A percentile compares a stretch with the other conserved stretches of the same genome.
Conservation (phyloP, 1,140 invertebrate species). For the Sarcophaga bullata region DNA sequence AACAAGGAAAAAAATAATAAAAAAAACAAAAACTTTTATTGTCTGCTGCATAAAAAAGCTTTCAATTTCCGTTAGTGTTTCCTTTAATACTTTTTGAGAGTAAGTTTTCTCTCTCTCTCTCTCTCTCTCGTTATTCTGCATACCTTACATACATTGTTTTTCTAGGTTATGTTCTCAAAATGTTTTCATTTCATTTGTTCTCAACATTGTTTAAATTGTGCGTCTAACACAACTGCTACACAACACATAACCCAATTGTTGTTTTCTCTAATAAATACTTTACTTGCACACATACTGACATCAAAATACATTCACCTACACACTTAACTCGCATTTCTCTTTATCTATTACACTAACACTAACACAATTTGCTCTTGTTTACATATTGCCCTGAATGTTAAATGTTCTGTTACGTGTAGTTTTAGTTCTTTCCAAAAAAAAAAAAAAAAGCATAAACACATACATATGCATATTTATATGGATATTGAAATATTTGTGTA, state of each 20-base stretch:
- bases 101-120: not conserved
- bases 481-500: too few species aligned
- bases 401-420: not conserved
- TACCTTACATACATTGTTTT: not conserved
- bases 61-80: not conserved
- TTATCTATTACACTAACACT: not conserved
- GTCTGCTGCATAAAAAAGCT: not conserved
- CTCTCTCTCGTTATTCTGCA: not conserved
- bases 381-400: not conserved
- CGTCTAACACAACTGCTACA: not conserved
- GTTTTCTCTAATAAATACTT: not conserved
- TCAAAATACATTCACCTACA: not conserved
- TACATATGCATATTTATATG: too few species aligned
- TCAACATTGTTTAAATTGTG: not conserved
- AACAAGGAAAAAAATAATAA: too few species aligned
- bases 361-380: not conserved
- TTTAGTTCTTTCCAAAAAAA: not conserved
- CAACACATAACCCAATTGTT: not conserved
- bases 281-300: not conserved
- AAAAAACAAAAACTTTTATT: too few species aligned
- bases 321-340: not conserved
- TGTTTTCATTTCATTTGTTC: not conserved
- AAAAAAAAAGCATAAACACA: too few species aligned
- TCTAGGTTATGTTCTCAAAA: conserved; percentile 14
- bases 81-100: not conserved